These are phyloP conservation scores for Oceanites oceanicus DNA, from an alignment of 2,113 vertebrate species.

Conservation along the genomic window DNA sequence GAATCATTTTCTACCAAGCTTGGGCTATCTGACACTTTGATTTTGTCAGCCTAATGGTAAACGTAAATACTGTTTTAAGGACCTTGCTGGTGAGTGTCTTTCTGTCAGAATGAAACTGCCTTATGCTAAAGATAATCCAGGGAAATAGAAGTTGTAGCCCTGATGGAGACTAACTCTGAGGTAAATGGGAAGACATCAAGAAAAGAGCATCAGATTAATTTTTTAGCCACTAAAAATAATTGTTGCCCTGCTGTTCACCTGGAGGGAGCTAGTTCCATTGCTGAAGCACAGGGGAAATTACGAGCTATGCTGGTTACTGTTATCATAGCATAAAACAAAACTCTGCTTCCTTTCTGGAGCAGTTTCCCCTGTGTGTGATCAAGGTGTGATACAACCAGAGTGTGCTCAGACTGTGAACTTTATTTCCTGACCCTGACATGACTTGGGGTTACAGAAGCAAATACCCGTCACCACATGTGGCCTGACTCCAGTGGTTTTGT, in stretches of 20 bases:
- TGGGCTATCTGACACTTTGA: conserved; percentile 33
- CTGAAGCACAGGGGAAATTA: background rate
- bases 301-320: background rate
- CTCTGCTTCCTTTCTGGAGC: background rate
- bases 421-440: background rate
- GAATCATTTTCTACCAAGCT: background rate
- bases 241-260: background rate
- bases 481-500: background rate
- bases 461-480: background rate
- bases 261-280: background rate
- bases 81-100: conserved; percentile 17
- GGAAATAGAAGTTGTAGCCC: background rate
- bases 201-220: background rate
- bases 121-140: background rate
- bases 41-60: conserved; percentile 38
- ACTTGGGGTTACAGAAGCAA: background rate
- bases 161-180: background rate
- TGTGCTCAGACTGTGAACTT: background rate
- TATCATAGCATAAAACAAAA: background rate
- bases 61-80: conserved; percentile 28
- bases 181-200: background rate
- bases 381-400: background rate
- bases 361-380: background rate
- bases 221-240: conserved; percentile 3
- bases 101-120: conserved; percentile 6